Percentiles rank a stretch among this genome's conserved stretches.
These are phyloP conservation scores for Poecilia velifera DNA, from an alignment of 2,797 vertebrate species.

Conservation along the genomic window DNA sequence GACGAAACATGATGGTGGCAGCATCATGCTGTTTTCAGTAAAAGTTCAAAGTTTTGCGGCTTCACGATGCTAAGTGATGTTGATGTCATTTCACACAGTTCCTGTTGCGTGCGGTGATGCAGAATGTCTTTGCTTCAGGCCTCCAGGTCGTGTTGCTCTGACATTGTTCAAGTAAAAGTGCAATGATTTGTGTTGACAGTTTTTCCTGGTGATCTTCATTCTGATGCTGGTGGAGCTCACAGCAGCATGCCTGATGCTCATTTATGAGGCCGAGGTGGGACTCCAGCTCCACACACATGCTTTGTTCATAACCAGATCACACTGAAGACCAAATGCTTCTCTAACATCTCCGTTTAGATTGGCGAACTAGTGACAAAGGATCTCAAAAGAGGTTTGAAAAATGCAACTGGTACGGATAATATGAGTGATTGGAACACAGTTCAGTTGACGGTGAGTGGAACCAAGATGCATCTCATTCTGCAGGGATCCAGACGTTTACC, in stretches of 20 bases:
- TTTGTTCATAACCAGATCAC: neutral
- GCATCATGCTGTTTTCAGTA: neutral
- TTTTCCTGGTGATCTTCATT: constrained; percentile 80
- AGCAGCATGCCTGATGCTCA: constrained; percentile 73
- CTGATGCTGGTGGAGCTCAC: constrained; percentile 81
- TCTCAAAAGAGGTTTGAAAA: constrained; percentile 10
- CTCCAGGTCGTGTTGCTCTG: neutral
- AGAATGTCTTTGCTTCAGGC: neutral
- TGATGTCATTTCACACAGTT: neutral
- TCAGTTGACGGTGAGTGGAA: constrained; percentile 39
- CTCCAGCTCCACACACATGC: neutral
- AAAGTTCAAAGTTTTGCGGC: neutral
- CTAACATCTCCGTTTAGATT: constrained; percentile 54
- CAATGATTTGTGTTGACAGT: constrained; percentile 60
- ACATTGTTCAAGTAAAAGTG: neutral
- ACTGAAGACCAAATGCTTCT: neutral
- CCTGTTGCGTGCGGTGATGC: neutral
- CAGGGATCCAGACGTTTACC: neutral
- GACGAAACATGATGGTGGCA: neutral
- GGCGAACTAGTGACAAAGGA: fast-evolving
- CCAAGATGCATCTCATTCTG: neutral
- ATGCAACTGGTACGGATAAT: neutral
- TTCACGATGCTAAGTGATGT: neutral
- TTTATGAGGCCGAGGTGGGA: constrained; percentile 59
- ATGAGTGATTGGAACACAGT: constrained; percentile 68